phyloP scores from a whole-genome alignment of 2,797 vertebrate species.

The Tragopan temminckii region DNA sequence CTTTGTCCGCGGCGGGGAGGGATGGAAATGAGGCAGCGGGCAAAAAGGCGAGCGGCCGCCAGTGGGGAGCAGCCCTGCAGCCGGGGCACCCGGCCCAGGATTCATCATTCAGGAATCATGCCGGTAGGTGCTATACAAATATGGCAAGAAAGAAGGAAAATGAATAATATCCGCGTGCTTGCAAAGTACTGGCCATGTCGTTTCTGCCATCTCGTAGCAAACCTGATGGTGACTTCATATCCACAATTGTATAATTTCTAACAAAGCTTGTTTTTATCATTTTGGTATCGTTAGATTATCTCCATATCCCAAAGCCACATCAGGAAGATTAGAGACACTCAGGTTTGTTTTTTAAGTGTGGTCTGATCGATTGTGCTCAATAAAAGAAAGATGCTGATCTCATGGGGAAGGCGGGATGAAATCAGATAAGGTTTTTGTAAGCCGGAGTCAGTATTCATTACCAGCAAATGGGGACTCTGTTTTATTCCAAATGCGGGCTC shows the following conservation, averaged over 20 bases:
- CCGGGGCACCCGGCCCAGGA: neutral
- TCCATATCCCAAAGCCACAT: neutral
- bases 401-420: neutral
- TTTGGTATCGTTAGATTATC: neutral
- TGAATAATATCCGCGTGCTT: fast-evolving
- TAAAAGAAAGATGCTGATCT: neutral
- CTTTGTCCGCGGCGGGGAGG: neutral
- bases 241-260: neutral
- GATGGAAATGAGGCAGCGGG: neutral
- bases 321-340: neutral
- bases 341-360: neutral
- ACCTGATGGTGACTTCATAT: neutral
- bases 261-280: neutral
- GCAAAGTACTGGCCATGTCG: neutral
- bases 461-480: neutral
- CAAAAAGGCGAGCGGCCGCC: neutral
- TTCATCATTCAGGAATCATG: neutral
- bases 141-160: neutral
- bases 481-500: neutral
- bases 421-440: conserved; percentile 12
- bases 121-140: fast-evolving
- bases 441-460: neutral
- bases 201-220: neutral
- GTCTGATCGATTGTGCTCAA: neutral
- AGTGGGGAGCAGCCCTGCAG: neutral